These are phyloP conservation scores for Tiphia femorata DNA, from an alignment of 2,888 invertebrate genomes.

Conservation along the genomic window DNA sequence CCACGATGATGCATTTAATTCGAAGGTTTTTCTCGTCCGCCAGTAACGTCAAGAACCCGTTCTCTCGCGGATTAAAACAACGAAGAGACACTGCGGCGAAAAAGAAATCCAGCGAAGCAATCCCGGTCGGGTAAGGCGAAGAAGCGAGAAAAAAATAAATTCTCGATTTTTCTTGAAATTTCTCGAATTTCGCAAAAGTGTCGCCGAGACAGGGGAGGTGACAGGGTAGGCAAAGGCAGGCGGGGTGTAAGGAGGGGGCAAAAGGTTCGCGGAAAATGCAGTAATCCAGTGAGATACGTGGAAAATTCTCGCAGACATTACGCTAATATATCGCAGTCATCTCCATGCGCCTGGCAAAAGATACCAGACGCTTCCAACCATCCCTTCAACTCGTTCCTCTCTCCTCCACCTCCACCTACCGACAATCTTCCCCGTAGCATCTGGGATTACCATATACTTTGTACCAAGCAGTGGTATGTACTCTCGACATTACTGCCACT, in stretches of 20 bases:
- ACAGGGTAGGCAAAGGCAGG: slow-evolving; percentile 5
- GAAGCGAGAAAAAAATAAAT: background rate
- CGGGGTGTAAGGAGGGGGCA: background rate
- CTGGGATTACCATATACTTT: slow-evolving; percentile 46
- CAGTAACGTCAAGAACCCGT: no score
- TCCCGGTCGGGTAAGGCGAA: background rate
- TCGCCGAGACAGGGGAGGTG: no score
- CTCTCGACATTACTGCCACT: slow-evolving; percentile 27
- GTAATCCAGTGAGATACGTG: slow-evolving; percentile 17
- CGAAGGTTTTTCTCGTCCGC: no score
- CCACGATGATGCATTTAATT: no score
- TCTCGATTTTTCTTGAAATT: no score
- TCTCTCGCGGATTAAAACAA: no score
- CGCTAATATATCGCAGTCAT: slow-evolving; percentile 45
- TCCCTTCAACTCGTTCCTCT: slow-evolving; percentile 1
- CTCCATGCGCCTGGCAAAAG: slow-evolving; percentile 37
- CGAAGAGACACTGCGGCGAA: no score
- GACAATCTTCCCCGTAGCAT: slow-evolving; percentile 43
- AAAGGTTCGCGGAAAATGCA: slow-evolving; percentile 17
- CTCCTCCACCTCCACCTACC: no score
- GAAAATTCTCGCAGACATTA: slow-evolving; percentile 34
- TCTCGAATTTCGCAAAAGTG: no score
- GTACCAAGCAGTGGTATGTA: slow-evolving; percentile 20
- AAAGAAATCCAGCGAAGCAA: no score
- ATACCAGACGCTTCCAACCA: slow-evolving; percentile 37